These are phyloP conservation scores for Heliconius ethilla DNA, from an alignment of 2,888 invertebrate genomes.

Conservation along the genomic window DNA sequence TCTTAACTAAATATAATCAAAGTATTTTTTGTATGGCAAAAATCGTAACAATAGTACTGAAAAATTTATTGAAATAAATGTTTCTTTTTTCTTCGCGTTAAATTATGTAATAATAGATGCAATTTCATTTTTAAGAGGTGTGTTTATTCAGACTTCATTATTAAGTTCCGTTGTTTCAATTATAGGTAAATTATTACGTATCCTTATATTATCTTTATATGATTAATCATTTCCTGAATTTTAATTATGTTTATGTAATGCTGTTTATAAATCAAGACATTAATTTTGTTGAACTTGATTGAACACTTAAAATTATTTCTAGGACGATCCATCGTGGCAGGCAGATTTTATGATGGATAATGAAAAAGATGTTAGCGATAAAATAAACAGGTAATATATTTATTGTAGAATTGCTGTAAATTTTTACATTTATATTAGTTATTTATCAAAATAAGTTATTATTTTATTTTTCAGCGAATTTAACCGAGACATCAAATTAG, in stretches of 20 bases:
- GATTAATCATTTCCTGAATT: no score
- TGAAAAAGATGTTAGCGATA: conserved; percentile 61
- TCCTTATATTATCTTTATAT: no score
- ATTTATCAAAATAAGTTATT: no score
- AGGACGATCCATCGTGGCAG: conserved; percentile 77
- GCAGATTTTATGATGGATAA: conserved; percentile 73
- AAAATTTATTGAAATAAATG: not conserved
- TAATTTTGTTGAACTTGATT: not conserved
- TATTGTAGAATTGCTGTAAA: not conserved
- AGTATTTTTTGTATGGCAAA: no score
- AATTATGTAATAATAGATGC: not conserved
- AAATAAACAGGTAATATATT: conserved; percentile 55
- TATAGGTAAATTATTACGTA: no score
- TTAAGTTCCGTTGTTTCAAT: no score
- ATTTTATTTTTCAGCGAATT: conserved; percentile 61
- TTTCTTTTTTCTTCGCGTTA: not conserved
- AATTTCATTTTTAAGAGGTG: not conserved
- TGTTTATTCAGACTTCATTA: no score
- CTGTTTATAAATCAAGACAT: not conserved
- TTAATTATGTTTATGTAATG: no score
- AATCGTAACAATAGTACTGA: not conserved
- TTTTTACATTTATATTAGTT: not conserved
- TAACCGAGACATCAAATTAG: conserved; percentile 66
- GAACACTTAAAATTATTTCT: conserved; percentile 33
- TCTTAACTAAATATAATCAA: not conserved